A percentile compares a stretch with the other conserved stretches of the same genome.
phyloP scores from a whole-genome alignment of 2,113 vertebrate species.

The Chlamydotis undulata region DNA sequence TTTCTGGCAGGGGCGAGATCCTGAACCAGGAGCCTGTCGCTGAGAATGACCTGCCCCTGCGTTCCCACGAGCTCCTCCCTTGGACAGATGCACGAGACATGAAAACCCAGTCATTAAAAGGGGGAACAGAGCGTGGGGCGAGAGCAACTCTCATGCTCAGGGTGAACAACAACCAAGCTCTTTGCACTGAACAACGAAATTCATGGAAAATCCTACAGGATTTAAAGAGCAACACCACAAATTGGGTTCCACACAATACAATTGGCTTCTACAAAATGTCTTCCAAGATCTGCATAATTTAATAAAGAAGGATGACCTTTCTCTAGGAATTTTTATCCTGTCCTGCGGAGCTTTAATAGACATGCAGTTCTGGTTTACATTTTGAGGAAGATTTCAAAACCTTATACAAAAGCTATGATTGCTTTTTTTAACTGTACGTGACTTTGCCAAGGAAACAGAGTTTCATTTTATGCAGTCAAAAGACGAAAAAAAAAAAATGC shows the following conservation, averaged over 20 bases:
- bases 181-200: not conserved
- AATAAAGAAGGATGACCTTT: not conserved
- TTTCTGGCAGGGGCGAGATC: slow-evolving; percentile 47
- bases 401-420: not conserved
- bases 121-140: not conserved
- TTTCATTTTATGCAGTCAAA: not conserved
- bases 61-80: slow-evolving; percentile 73
- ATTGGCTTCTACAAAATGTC: not conserved
- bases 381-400: not conserved
- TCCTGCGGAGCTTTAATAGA: not conserved
- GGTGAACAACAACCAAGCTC: not conserved
- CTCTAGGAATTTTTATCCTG: not conserved
- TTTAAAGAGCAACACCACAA: not conserved
- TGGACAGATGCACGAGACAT: slow-evolving; percentile 5
- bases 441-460: not conserved
- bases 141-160: not conserved
- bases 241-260: not conserved
- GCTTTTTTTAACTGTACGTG: not conserved
- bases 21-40: slow-evolving; percentile 37
- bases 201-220: not conserved
- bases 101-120: not conserved
- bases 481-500: not conserved
- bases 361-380: not conserved
- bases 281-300: not conserved
- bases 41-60: slow-evolving; percentile 69